Conservation (phyloP, 2,797 vertebrate genomes). For the Furcifer pardalis region DNA sequence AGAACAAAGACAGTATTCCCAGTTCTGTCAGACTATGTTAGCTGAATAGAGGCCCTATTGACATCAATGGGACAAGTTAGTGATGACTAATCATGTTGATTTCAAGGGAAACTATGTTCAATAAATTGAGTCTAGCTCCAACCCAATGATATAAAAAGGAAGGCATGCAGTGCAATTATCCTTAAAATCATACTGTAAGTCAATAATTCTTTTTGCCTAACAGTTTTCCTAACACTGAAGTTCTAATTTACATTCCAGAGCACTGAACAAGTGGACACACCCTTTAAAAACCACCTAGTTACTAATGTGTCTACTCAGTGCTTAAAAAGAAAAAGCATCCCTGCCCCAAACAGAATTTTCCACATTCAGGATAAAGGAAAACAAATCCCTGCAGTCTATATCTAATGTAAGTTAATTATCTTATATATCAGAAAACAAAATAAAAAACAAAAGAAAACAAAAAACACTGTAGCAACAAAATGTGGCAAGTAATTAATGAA, state of each 20-base stretch:
- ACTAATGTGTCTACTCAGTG: neutral
- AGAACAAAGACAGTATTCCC: neutral
- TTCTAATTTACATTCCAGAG: neutral
- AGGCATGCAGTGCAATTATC: neutral
- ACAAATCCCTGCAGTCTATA: neutral
- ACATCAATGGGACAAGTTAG: neutral
- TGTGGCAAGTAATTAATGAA: no score
- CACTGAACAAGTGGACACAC: neutral
- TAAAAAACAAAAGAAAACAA: no score
- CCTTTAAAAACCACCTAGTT: no score
- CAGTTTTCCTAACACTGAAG: neutral
- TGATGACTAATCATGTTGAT: neutral
- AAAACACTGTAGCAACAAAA: no score
- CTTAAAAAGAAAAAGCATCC: neutral
- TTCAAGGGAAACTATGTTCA: neutral
- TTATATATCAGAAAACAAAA: no score
- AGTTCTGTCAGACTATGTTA: neutral
- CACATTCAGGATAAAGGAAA: constrained; percentile 1
- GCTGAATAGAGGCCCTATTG: neutral
- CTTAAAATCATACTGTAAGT: neutral
- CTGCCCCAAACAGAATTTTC: neutral
- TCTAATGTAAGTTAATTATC: neutral
- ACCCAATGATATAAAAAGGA: neutral
- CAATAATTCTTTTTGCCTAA: neutral
- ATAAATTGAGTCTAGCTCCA: neutral